These are phyloP conservation scores for Pseudomyrmex flavicornis DNA, from an alignment of 1,140 invertebrate species.

Conservation along the genomic window DNA sequence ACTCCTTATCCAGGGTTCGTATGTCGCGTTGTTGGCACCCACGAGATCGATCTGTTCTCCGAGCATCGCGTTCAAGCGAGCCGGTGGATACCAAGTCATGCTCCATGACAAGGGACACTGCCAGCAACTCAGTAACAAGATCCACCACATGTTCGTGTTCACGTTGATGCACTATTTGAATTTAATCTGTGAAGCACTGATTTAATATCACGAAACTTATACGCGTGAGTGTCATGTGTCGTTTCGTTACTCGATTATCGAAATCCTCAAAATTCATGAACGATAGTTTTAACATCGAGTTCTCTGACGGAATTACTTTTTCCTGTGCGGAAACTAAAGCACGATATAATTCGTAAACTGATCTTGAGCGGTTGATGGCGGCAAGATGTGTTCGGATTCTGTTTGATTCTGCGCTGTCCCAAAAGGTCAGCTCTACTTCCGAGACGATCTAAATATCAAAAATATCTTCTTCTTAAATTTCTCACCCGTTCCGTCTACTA, in stretches of 20 bases:
- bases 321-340: background rate
- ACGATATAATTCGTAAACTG: too few relatives aligned
- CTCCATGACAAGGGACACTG: constrained; percentile 6
- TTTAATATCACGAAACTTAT: background rate
- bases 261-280: background rate
- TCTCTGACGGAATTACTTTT: background rate
- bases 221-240: constrained; percentile 9
- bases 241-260: constrained; percentile 32
- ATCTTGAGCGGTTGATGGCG: too few relatives aligned
- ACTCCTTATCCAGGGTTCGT: constrained; percentile 63
- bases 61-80: constrained; percentile 61
- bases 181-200: background rate
- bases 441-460: too few relatives aligned
- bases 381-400: too few relatives aligned
- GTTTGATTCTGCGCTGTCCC: too few relatives aligned
- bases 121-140: constrained; percentile 38
- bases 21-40: constrained; percentile 45
- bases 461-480: too few relatives aligned
- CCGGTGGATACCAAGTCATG: constrained; percentile 62
- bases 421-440: too few relatives aligned
- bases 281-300: constrained; percentile 33
- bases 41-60: constrained; percentile 78
- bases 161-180: constrained; percentile 1
- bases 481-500: too few relatives aligned
- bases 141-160: constrained; percentile 49